Conservation (phyloP, 2,888 invertebrate species). For the Tetranychus truncatus region DNA sequence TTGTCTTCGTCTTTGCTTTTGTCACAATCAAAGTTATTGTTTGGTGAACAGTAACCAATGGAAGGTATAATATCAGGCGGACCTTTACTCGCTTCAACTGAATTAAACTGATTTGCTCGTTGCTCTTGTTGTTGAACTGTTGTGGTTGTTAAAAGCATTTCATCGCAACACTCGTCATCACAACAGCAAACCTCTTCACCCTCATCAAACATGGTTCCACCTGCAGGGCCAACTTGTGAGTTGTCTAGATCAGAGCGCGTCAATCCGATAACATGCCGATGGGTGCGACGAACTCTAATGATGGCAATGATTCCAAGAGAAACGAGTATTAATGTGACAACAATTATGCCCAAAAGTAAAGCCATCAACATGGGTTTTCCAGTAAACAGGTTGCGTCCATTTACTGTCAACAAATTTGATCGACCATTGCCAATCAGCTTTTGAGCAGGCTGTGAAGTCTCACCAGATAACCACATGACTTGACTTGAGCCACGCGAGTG, state of each 20-base stretch:
- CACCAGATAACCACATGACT: constrained; percentile 17
- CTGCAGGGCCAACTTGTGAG: neutral
- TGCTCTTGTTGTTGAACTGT: constrained; percentile 5
- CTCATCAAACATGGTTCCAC: constrained; percentile 14
- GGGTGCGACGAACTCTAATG: constrained; percentile 12
- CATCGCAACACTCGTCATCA: constrained; percentile 17
- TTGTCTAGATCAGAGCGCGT: neutral
- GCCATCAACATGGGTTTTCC: constrained; percentile 18
- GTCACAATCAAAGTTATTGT: neutral
- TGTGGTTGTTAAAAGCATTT: constrained; percentile 13
- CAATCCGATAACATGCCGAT: neutral
- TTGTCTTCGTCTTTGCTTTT: neutral
- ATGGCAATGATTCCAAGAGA: constrained; percentile 16
- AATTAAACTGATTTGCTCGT: constrained; percentile 1
- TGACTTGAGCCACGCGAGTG: constrained; percentile 19
- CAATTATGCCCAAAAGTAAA: constrained; percentile 13
- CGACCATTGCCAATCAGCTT: constrained; percentile 15
- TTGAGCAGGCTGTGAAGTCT: constrained; percentile 19
- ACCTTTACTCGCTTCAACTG: neutral
- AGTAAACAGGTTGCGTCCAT: neutral
- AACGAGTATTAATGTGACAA: constrained; percentile 16
- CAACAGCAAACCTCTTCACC: constrained; percentile 16
- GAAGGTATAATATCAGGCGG: constrained; percentile 18
- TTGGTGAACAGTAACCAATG: constrained; percentile 12
- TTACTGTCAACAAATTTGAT: neutral